These are phyloP conservation scores for Dromius quadrimaculatus DNA, from an alignment of 2,888 invertebrate species.

Conservation along the genomic window DNA sequence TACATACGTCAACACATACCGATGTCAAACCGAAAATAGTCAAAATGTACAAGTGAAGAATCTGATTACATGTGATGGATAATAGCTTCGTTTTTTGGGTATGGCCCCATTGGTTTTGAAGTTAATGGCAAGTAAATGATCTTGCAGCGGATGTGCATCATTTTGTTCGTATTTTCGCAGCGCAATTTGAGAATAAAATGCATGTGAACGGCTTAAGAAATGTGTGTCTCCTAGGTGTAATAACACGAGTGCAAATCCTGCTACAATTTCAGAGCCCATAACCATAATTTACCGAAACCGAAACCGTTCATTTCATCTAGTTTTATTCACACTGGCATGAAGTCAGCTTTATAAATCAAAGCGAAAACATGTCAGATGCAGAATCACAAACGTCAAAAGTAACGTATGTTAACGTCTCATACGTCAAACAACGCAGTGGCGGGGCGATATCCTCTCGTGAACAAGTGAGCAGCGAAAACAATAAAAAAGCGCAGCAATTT, in stretches of 20 bases:
- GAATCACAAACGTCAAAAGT: conserved; percentile 32
- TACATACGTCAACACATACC: too few species aligned
- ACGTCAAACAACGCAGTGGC: conserved; percentile 17
- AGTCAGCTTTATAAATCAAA: conserved; percentile 27
- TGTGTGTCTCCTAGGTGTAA: neutral
- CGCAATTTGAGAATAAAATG: neutral
- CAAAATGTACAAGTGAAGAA: too few species aligned
- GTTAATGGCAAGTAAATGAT: neutral
- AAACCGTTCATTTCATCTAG: conserved; percentile 5
- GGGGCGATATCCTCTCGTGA: conserved; percentile 1
- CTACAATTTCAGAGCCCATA: conserved; percentile 12
- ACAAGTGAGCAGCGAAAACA: conserved; percentile 16
- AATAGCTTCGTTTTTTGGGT: too few species aligned
- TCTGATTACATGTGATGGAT: too few species aligned
- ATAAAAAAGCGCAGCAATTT: conserved; percentile 28
- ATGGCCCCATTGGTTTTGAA: neutral
- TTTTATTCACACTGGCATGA: conserved; percentile 17
- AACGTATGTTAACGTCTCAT: conserved; percentile 26
- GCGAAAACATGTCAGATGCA: conserved; percentile 30
- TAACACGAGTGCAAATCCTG: conserved; percentile 1
- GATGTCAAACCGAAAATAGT: too few species aligned
- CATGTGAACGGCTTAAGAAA: neutral
- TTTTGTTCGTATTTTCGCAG: neutral
- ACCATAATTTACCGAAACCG: conserved; percentile 23
- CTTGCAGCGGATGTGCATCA: too few species aligned